Percentiles rank a stretch among this genome's conserved stretches.
Conservation (phyloP, 2,888 invertebrate genomes). For the Cerastis leucographa region DNA sequence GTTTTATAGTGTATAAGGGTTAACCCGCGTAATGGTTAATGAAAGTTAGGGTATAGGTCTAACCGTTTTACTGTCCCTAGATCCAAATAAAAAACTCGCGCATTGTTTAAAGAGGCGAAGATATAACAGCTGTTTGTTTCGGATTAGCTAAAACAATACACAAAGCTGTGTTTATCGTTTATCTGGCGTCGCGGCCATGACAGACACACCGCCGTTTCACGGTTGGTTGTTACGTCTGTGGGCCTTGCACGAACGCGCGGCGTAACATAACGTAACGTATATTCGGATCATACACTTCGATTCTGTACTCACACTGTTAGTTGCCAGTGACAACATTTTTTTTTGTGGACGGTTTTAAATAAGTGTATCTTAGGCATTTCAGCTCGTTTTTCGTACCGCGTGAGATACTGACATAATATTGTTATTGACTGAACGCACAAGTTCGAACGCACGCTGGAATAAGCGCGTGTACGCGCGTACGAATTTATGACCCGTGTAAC, state of each 20-base stretch:
- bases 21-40: neutral
- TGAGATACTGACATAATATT: neutral
- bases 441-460: too few relatives aligned
- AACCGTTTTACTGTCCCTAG: neutral
- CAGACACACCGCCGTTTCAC: constrained; percentile 28
- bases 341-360: neutral
- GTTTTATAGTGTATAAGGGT: neutral
- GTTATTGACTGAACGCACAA: neutral
- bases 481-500: too few relatives aligned
- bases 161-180: constrained; percentile 25
- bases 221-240: constrained; percentile 6
- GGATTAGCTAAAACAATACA: constrained; percentile 21
- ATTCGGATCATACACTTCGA: neutral
- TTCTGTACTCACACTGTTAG: neutral
- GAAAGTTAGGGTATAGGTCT: neutral
- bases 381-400: neutral
- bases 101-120: neutral
- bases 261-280: neutral
- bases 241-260: neutral
- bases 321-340: neutral
- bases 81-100: neutral
- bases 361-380: neutral
- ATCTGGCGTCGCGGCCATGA: constrained; percentile 40
- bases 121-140: constrained; percentile 2
- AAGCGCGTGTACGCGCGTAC: too few relatives aligned